A percentile compares a stretch with the other conserved stretches of the same genome.
These are phyloP conservation scores for Goniozus legneri DNA, from an alignment of 1,140 invertebrate species.

Conservation along the genomic window DNA sequence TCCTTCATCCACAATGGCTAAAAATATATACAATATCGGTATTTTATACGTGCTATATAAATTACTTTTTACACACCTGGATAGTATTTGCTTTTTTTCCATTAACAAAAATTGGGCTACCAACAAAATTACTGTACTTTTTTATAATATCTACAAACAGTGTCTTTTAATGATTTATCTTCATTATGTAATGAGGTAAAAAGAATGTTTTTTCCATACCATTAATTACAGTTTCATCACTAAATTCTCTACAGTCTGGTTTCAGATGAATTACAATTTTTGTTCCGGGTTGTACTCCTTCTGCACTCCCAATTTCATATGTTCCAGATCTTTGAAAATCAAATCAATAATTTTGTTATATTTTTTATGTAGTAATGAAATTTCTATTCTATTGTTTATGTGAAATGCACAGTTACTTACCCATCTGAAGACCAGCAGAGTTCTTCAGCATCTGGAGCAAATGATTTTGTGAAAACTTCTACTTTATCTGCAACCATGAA, in stretches of 20 bases:
- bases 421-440: constrained; percentile 89
- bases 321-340: constrained; percentile 65
- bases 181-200: not conserved
- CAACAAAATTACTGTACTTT: constrained; percentile 97
- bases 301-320: constrained; percentile 84
- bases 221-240: constrained; percentile 80
- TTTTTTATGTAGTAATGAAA: not conserved
- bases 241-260: constrained; percentile 80
- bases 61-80: constrained; percentile 56
- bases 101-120: constrained; percentile 89
- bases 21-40: constrained; percentile 31
- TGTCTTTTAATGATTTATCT: not conserved
- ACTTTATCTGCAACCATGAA: constrained; percentile 97
- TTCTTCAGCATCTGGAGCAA: constrained; percentile 62
- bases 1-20: constrained; percentile 92
- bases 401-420: constrained; percentile 53
- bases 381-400: too few relatives aligned
- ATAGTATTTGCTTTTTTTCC: constrained; percentile 81
- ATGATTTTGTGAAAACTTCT: constrained; percentile 79
- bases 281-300: constrained; percentile 82
- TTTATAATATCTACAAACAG: constrained; percentile 65
- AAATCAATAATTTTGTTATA: not conserved
- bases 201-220: constrained; percentile 49
- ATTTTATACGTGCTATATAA: not conserved
- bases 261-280: constrained; percentile 92